Evolutionary conservation across 2,113 vertebrate genomes (phyloP).

Genomic region (Cinclus mexicanus): DNA sequence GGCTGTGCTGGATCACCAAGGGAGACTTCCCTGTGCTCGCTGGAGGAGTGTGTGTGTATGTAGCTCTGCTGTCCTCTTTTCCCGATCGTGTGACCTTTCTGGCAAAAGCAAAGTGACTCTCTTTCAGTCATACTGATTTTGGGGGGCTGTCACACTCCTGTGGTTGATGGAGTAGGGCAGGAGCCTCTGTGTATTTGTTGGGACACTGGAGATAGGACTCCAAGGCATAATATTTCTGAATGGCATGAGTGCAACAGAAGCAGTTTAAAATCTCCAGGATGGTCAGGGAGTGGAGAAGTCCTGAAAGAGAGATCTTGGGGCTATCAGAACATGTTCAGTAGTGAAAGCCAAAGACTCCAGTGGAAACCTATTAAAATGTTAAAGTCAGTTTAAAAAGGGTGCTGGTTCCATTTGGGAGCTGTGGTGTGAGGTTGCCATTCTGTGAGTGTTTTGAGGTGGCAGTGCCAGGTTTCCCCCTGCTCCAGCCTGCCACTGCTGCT

Average conservation of each 20-base stretch:
- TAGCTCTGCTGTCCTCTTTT: neutral
- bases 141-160: neutral
- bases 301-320: neutral
- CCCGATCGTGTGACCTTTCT: accelerated
- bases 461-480: neutral
- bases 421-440: neutral
- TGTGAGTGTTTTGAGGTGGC: neutral
- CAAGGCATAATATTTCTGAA: neutral
- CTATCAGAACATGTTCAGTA: neutral
- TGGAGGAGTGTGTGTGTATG: conserved; percentile 89
- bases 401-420: neutral
- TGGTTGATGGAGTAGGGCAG: neutral
- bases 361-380: neutral
- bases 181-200: neutral
- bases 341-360: neutral
- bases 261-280: neutral
- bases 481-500: neutral
- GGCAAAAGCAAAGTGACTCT: neutral
- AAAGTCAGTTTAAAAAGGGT: neutral
- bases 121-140: neutral
- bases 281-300: neutral
- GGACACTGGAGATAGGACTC: neutral
- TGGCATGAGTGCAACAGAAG: neutral
- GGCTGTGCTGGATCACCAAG: conserved; percentile 80
- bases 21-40: conserved; percentile 88